Evolutionary conservation across 2,888 invertebrate genomes (phyloP), one percentile per base, ranked within the genome.

Genomic region (Clusia tigrina): DNA sequence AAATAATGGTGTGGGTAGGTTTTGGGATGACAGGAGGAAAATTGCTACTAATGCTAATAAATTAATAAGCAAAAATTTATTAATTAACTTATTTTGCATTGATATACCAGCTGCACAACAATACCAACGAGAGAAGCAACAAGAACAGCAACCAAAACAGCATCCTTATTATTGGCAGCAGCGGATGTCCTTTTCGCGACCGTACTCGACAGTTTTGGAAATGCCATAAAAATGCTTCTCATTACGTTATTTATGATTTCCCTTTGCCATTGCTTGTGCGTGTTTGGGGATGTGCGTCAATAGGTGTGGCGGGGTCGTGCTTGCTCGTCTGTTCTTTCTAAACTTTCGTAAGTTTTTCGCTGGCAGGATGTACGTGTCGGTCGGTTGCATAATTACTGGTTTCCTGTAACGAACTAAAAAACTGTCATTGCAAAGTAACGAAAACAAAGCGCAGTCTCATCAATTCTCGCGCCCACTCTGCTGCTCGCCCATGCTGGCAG

Each of bases 21-120:
- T n/a, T n/a, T n/a, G n/a, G n/a, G n/a, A n/a, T n/a, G n/a, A n/a
- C n/a, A n/a, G n/a, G n/a, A n/a, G n/a, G n/a, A n/a, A n/a, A n/a
- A n/a, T n/a, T n/a, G n/a, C n/a, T n/a, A n/a, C n/a, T n/a, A n/a
- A n/a, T n/a, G n/a, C 54, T 60, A 60, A 54, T 54, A 54, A 54
- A 54, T 60, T 54, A 60, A 60, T 60, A 46, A 46, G 54, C 53
- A 42, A 38, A 60, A 42, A 60, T 54, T 53, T 60, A 60, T 60
- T 42, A 60, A 60, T 60, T 60, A 60, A 60, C 46, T 59, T 59
- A 54, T 58, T 58, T 46, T 10, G 15, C 10, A 17, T 2, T 20
- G 32, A 54, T 6, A 51, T 15, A 54, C 17, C 25, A 15, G 24
- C 54, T 25, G 20, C 17, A 54, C n/a, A 18, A 48, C 60, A 26